Percentiles rank a stretch among this genome's conserved stretches.
Evolutionary conservation across 2,888 invertebrate genomes (phyloP).

Genomic region (Nomada lathburiana): DNA sequence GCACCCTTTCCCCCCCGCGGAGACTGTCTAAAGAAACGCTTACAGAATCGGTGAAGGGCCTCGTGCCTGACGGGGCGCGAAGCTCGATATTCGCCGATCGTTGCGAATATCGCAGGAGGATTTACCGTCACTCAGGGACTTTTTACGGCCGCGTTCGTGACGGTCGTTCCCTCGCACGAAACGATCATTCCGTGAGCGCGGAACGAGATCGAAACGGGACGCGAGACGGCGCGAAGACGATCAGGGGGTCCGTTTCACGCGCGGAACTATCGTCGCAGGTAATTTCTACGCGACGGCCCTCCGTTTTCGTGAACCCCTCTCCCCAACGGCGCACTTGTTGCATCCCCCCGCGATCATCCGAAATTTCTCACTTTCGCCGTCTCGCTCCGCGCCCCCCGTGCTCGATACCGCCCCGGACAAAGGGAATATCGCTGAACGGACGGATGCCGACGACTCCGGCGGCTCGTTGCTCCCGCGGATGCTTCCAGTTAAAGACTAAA

Average conservation of each 20-base stretch:
- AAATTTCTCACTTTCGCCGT: neutral
- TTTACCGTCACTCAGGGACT: neutral
- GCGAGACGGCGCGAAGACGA: neutral
- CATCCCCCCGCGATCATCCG: conserved; percentile 19
- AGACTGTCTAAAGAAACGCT: neutral
- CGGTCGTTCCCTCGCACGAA: neutral
- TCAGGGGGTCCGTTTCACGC: neutral
- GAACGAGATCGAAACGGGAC: neutral
- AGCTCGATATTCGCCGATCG: neutral
- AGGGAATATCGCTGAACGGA: neutral
- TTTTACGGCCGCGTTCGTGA: no score
- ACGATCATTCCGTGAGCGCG: neutral
- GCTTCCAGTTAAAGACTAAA: conserved; percentile 72
- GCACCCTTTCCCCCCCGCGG: no score
- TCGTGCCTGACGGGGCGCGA: neutral
- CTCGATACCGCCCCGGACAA: neutral
- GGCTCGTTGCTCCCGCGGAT: conserved; percentile 57
- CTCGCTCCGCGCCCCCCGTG: conserved; percentile 7
- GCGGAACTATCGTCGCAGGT: neutral
- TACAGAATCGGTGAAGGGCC: conserved; percentile 22
- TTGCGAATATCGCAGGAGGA: no score
- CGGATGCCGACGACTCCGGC: neutral
- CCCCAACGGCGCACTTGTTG: conserved; percentile 46
- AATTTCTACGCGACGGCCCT: neutral
- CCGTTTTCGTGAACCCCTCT: neutral